Evolutionary conservation across 2,888 invertebrate species (phyloP).

Genomic region (Drosophila cracens): DNA sequence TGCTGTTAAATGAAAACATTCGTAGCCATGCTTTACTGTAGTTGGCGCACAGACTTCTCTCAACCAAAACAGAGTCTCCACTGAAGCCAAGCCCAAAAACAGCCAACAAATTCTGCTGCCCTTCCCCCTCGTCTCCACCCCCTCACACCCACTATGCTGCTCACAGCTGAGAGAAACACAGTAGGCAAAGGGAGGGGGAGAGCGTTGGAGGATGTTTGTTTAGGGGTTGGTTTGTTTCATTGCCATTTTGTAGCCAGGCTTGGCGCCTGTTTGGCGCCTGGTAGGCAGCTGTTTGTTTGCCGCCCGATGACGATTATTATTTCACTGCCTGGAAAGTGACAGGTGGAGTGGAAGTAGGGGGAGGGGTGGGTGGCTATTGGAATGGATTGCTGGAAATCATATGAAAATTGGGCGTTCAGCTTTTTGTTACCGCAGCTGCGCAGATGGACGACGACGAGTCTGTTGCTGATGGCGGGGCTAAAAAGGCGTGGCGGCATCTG

Average conservation of each 20-base stretch:
- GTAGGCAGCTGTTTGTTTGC: slow-evolving; percentile 70
- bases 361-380: background rate
- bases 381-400: background rate
- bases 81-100: slow-evolving; percentile 24
- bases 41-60: slow-evolving; percentile 53
- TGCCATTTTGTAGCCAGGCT: slow-evolving; percentile 66
- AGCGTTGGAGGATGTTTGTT: background rate
- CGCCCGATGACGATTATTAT: slow-evolving; percentile 61
- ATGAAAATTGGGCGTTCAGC: slow-evolving; percentile 73
- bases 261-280: slow-evolving; percentile 71
- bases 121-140: background rate
- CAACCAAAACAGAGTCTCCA: slow-evolving; percentile 32
- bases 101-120: slow-evolving; percentile 1
- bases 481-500: slow-evolving; percentile 33
- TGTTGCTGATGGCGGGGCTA: slow-evolving; percentile 5
- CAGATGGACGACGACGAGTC: slow-evolving; percentile 23
- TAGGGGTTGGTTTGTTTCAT: slow-evolving; percentile 56
- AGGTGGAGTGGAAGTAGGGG: slow-evolving; percentile 23
- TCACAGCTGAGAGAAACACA: slow-evolving; percentile 63
- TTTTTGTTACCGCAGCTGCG: slow-evolving; percentile 64
- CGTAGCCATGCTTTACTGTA: slow-evolving; percentile 22
- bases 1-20: background rate
- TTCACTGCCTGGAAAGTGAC: slow-evolving; percentile 57
- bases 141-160: slow-evolving; percentile 20
- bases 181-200: background rate